Evolutionary conservation across 2,113 vertebrate species (phyloP).

Genomic region (Bathybates hornii): DNA sequence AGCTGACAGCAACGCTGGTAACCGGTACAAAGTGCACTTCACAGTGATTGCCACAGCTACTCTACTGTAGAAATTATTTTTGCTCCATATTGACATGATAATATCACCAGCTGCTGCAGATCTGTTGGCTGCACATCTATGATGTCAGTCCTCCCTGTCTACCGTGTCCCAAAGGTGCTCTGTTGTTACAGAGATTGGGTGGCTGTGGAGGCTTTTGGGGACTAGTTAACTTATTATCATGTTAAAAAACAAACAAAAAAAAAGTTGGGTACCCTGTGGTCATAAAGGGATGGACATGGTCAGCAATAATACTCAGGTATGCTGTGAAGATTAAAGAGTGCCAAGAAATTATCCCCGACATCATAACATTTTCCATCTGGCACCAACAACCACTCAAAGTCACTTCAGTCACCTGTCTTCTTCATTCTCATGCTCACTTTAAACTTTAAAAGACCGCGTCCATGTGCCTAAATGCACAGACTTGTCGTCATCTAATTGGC

Average conservation of each 20-base stretch:
- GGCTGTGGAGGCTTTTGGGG: background rate
- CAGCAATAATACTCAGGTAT: background rate
- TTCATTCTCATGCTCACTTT: background rate
- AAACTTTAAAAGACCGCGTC: background rate
- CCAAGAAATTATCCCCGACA: background rate
- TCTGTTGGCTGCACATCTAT: background rate
- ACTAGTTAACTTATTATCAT: background rate
- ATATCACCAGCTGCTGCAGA: background rate
- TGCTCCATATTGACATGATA: background rate
- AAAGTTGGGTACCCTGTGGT: accelerated
- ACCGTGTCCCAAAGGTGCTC: background rate
- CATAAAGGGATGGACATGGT: background rate
- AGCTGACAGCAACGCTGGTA: background rate
- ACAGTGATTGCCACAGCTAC: background rate
- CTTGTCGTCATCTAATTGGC: background rate
- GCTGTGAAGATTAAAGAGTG: accelerated
- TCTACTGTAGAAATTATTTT: background rate
- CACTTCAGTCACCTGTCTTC: background rate
- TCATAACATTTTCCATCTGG: background rate
- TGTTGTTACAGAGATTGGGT: background rate
- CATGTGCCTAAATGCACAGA: background rate
- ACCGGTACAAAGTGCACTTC: background rate
- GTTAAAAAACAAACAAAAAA: background rate
- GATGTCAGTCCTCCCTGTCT: background rate
- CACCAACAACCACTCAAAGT: background rate